Base-by-base conservation (phyloP, 2,113 vertebrate species). In the Ginglymostoma cirratum region DNA sequence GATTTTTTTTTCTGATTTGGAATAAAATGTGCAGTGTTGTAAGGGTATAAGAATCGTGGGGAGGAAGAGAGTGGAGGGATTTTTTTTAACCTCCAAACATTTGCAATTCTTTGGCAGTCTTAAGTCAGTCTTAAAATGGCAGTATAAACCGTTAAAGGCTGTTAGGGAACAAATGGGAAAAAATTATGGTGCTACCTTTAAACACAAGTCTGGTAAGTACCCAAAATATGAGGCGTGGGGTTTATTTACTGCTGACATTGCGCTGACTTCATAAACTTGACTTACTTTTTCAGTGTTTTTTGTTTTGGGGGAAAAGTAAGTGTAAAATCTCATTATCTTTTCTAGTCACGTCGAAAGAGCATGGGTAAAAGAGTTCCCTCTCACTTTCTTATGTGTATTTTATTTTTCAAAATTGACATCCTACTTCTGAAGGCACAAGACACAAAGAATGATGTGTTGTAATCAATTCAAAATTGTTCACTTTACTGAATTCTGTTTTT, bases 311-410 rank as follows among this genome's bases (percentile, higher is more conserved):
- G 45, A 45, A 19, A 42, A 19, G 23, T 95, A 24, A 52, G 38
- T 76, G 69, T 72, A 61, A 90, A 61, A 95, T 95, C 42, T 95
- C 67, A 95, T 95, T 72, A 30, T 95, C 94, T 72, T 72, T 52
- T 95, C 67, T 0, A 95, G 67, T 72, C 67, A 72, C 45, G 12
- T 19, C 19, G 94, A 48, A 95, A 72, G 42, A 72, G 67, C 19
- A 94, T 70, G 19, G 93, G 24, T 94, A 70, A 21, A 94, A 70
- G 42, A 94, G 69, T 76, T 70, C 94, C 72, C 94, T 95, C 94
- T 95, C 94, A 95, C 94, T 95, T 95, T 95, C 94, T 95, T 72
- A 24, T 55, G 48, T 90, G 24, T 48, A 69, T 15, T 72, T 45
- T 70, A 38, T 92, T 61, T 72, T 70, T 95, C 94, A 95, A 70